These are phyloP conservation scores for Dicaeum eximium DNA, from an alignment of 2,113 vertebrate genomes.

Conservation along the genomic window DNA sequence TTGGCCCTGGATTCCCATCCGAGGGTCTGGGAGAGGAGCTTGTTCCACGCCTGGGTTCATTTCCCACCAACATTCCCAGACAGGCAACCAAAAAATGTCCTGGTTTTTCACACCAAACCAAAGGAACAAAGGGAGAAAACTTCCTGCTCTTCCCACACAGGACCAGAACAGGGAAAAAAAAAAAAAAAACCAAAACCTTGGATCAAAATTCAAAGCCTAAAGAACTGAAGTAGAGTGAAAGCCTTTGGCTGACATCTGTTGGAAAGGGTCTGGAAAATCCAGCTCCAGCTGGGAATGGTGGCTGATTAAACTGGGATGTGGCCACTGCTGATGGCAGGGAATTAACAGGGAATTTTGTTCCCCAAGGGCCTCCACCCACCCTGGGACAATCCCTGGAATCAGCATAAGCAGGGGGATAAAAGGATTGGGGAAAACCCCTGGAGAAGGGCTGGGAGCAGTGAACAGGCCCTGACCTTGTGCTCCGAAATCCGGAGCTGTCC, in stretches of 20 bases:
- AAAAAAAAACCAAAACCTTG: background rate
- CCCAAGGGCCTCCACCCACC: accelerated
- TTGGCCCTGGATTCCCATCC: background rate
- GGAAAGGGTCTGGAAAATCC: background rate
- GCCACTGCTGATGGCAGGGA: background rate
- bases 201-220: background rate
- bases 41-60: background rate
- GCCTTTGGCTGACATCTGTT: background rate
- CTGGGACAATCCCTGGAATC: accelerated
- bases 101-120: background rate
- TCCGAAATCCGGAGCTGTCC: accelerated
- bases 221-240: background rate
- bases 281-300: background rate
- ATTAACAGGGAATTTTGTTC: background rate
- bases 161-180: background rate
- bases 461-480: accelerated
- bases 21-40: background rate
- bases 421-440: accelerated
- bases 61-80: background rate
- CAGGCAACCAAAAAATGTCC: background rate
- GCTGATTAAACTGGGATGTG: background rate
- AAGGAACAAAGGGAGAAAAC: background rate
- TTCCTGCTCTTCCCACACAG: background rate
- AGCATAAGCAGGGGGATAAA: accelerated
- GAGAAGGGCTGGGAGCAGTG: background rate